Conservation (phyloP, 2,113 vertebrate species). For the Quiscalus mexicanus region DNA sequence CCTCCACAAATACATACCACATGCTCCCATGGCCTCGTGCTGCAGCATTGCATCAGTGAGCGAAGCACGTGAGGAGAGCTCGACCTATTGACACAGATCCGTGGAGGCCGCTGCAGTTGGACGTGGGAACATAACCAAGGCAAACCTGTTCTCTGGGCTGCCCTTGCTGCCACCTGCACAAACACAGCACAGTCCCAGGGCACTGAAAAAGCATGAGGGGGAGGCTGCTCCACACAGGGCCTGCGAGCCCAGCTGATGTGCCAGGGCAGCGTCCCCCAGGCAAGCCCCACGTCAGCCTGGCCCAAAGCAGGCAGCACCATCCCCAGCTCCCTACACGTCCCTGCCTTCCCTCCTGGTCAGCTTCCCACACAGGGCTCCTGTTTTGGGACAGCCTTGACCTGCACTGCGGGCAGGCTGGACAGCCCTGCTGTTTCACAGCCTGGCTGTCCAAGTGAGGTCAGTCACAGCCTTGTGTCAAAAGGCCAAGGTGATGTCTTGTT, state of each 20-base stretch:
- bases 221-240: not conserved
- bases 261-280: not conserved
- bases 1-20: not conserved
- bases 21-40: not conserved
- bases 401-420: accelerated
- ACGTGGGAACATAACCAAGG: not conserved
- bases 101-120: not conserved
- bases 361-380: not conserved
- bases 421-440: not conserved
- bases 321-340: too few relatives aligned
- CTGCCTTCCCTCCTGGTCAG: not conserved
- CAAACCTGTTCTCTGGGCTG: not conserved
- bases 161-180: not conserved
- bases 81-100: not conserved
- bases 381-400: not conserved
- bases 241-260: not conserved
- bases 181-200: not conserved
- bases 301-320: not conserved
- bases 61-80: not conserved
- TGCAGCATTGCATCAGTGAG: not conserved
- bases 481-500: not conserved
- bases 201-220: not conserved
- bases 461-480: not conserved
- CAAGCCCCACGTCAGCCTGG: not conserved
- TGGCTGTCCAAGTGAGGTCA: not conserved